phyloP scores from a whole-genome alignment of 2,797 vertebrate genomes.

The Urosaurus nigricauda region DNA sequence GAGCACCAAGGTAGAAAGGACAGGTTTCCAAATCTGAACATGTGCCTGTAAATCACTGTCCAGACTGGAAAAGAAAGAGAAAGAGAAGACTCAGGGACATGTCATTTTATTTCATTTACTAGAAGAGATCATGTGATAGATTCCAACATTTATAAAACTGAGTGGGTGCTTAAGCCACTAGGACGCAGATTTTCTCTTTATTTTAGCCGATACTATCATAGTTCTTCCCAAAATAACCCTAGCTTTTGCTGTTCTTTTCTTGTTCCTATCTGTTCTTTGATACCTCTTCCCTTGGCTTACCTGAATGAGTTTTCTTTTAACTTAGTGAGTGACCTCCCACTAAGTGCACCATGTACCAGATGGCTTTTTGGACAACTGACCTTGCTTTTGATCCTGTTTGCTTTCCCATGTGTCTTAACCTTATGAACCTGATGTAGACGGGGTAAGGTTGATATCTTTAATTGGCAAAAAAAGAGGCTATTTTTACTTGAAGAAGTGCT shows the following conservation, averaged over 20 bases:
- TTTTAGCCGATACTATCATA: background rate
- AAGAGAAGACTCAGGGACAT: background rate
- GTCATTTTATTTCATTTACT: background rate
- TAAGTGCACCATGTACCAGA: background rate
- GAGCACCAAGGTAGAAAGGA: background rate
- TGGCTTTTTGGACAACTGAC: background rate
- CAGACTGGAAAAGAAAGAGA: background rate
- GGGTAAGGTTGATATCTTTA: background rate
- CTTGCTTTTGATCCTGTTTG: slow-evolving; percentile 3
- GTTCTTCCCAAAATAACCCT: background rate
- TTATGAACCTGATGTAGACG: background rate
- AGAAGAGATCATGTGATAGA: background rate
- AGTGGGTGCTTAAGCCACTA: background rate
- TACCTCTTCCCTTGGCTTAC: too few relatives aligned
- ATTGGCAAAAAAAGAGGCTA: background rate
- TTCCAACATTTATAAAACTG: background rate
- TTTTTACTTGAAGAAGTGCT: background rate
- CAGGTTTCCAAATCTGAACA: background rate
- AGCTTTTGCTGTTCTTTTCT: background rate
- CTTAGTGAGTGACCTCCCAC: background rate
- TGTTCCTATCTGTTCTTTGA: background rate
- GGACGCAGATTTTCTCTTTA: background rate
- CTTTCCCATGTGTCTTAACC: background rate
- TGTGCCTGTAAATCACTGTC: background rate
- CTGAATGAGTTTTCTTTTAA: background rate